Evolutionary conservation across 2,888 invertebrate genomes (phyloP), one percentile per base, ranked within the genome.

Genomic region (Allophyes oxyacanthae): DNA sequence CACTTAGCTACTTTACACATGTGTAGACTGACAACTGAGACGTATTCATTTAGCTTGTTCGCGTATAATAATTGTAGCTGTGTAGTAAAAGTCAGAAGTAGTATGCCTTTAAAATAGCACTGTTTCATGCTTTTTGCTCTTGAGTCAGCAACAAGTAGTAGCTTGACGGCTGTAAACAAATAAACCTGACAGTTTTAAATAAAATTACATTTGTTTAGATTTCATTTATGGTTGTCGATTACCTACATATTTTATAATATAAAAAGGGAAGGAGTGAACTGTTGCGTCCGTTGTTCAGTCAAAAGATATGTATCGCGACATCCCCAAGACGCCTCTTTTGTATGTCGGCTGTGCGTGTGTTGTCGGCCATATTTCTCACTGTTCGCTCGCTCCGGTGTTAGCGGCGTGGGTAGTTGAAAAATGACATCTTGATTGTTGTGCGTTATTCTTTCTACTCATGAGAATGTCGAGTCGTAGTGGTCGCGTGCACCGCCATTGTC

Each of bases 401-500:
- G 83, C 85, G 72, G 92, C 90, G 94, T 94, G 93, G 94, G 93
- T 91, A 92, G 94, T 92, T 94, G 93, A 94, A 93, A 94, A 93
- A 94, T 94, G 92, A 94, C 93, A 94, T 94, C 94, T 93, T 93
- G 93, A 93, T 94, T 94, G 93, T 93, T 92, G 88, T 88, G 88
- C 90, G 92, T 91, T 92, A 92, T 91, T 91, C 91, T 87, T 91
- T 91, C 91, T 87, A 89, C 90, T 91, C 89, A 92, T 91, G 92
- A 90, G 92, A 92, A 92, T 90, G 90, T 90, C 82, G 86, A 80
- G 83, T 77, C 76, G 75, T 80, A 81, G 81, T 82, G 81, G 88
- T 92, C 91, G 92, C 91, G 91, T 91, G 92, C 86, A 86, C 81
- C 73, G 79, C 88, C 82, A 91, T 92, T 92, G 91, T 91, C 72